Percentiles rank a stretch among this genome's conserved stretches.
These are phyloP conservation scores for Acanthurus lineatus DNA, from an alignment of 2,797 vertebrate genomes.

Conservation along the genomic window DNA sequence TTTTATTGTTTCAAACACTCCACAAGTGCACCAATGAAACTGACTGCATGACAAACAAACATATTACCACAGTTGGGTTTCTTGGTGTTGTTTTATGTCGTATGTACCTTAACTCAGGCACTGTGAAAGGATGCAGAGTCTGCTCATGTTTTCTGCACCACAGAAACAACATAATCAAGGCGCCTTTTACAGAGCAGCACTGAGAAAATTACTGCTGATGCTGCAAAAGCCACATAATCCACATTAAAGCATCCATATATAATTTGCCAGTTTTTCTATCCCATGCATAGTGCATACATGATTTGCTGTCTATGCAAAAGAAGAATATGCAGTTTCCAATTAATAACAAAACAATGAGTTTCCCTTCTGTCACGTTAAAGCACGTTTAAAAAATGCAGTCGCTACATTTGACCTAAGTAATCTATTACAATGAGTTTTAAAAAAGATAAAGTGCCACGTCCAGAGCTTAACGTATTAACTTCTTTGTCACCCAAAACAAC, in stretches of 20 bases:
- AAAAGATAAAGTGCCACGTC: conserved; percentile 11
- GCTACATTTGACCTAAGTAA: background rate
- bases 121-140: no score
- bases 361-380: background rate
- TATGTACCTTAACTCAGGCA: no score
- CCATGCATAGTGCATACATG: background rate
- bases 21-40: no score
- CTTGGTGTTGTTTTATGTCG: no score
- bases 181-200: no score
- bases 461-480: background rate
- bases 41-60: no score
- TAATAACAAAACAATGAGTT: background rate
- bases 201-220: background rate
- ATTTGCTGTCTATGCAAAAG: background rate
- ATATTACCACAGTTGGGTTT: no score
- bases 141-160: no score
- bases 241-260: background rate
- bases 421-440: background rate
- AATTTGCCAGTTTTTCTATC: background rate
- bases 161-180: no score
- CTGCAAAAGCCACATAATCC: background rate
- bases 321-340: background rate
- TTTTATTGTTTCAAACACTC: no score
- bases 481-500: conserved; percentile 1
- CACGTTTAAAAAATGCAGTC: no score